Percentiles rank a stretch among this genome's conserved stretches.
Conservation (phyloP, 1,140 invertebrate genomes). For the Brevipalpus yothersi region DNA sequence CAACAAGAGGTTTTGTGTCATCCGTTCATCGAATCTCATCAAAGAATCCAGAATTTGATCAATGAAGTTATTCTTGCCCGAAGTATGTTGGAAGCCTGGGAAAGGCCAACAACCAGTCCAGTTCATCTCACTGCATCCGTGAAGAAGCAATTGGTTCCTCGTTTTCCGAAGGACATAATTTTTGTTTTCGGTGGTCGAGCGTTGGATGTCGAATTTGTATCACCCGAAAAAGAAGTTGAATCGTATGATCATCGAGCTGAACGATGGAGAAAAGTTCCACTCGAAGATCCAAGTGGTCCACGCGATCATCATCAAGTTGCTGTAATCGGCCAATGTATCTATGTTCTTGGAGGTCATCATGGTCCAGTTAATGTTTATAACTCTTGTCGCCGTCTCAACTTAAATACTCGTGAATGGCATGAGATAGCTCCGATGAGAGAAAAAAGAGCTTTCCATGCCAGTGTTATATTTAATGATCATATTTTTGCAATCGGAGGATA, state of each 20-base stretch:
- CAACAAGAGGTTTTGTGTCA: background rate
- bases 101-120: background rate
- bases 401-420: background rate
- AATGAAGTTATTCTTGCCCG: background rate
- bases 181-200: conserved; percentile 1
- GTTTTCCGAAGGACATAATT: background rate
- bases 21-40: background rate
- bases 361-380: conserved; percentile 1
- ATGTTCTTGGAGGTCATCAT: background rate
- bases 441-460: conserved; percentile 14
- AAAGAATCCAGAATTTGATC: background rate
- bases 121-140: background rate
- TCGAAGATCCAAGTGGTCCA: background rate
- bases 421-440: conserved; percentile 1
- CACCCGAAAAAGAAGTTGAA: background rate
- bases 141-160: background rate
- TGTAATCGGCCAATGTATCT: background rate
- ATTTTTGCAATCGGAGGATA: conserved; percentile 69
- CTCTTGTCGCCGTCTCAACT: background rate
- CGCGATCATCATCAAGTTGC: conserved; percentile 1
- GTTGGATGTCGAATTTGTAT: conserved; percentile 1
- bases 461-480: conserved; percentile 44
- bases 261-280: background rate
- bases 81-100: background rate
- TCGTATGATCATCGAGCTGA: background rate